Conservation (phyloP, 2,113 vertebrate species). For the Boulengeromyrus knoepffleri region DNA sequence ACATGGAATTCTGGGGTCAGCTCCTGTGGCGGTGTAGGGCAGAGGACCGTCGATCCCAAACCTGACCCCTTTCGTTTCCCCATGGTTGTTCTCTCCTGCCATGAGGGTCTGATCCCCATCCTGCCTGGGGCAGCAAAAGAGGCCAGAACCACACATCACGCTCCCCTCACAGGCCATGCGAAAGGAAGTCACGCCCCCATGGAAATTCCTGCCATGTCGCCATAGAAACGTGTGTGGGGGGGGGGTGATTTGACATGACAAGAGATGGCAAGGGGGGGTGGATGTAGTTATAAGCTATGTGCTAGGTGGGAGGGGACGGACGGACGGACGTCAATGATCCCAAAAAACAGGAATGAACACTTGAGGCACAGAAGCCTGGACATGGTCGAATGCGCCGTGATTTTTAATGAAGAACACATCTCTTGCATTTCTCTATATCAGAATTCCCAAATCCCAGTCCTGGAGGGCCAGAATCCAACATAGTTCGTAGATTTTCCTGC, state of each 20-base stretch:
- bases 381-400: neutral
- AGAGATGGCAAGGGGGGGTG: neutral
- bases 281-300: neutral
- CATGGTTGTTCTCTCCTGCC: neutral
- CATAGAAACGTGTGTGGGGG: neutral
- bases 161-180: neutral
- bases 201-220: neutral
- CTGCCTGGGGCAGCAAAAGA: neutral
- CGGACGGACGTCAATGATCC: neutral
- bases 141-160: neutral
- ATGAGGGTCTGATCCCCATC: neutral
- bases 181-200: neutral
- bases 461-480: neutral
- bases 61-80: neutral
- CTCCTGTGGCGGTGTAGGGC: neutral
- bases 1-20: neutral
- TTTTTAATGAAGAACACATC: neutral
- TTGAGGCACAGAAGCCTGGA: neutral
- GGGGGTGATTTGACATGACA: neutral
- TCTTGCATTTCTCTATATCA: neutral
- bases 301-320: too few relatives aligned
- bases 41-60: neutral
- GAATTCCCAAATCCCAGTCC: neutral
- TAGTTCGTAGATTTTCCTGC: neutral
- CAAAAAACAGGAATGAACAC: neutral